These are phyloP conservation scores for Metridium senile DNA, from an alignment of 92 coral and sea anemone species.

Conservation along the genomic window DNA sequence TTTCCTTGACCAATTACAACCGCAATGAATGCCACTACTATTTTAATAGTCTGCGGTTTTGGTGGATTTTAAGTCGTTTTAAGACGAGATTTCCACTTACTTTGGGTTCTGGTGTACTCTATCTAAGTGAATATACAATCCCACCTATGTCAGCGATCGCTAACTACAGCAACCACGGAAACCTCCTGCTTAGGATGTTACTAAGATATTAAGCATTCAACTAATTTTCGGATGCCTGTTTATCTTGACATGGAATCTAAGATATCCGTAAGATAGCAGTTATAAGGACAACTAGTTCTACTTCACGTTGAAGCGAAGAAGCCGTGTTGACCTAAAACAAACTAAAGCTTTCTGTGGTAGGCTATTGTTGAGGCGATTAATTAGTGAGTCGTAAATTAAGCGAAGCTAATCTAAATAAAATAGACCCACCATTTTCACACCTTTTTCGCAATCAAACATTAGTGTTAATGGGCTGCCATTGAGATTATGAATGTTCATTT, in stretches of 20 bases:
- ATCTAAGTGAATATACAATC: constrained; percentile 27
- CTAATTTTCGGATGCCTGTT: constrained; percentile 25
- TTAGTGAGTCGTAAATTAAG: constrained; percentile 52
- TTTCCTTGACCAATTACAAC: background rate
- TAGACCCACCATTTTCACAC: constrained; percentile 76
- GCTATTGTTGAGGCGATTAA: constrained; percentile 47
- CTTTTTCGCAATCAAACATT: constrained; percentile 69
- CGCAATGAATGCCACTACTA: background rate
- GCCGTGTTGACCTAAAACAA: constrained; percentile 13
- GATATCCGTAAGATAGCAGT: constrained; percentile 30
- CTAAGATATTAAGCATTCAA: constrained; percentile 30
- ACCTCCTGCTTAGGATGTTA: constrained; percentile 14
- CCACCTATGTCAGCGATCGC: constrained; percentile 20
- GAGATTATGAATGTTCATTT: constrained; percentile 75
- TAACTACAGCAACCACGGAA: constrained; percentile 20
- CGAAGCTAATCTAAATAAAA: constrained; percentile 59
- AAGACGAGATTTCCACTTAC: constrained; percentile 36
- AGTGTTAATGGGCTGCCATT: constrained; percentile 76
- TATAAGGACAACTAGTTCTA: background rate
- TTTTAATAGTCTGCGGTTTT: constrained; percentile 10
- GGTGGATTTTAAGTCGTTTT: constrained; percentile 16
- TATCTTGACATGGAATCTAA: constrained; percentile 34
- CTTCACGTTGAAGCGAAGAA: background rate
- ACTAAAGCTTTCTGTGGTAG: constrained; percentile 13
- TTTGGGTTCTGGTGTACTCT: constrained; percentile 31